Percentiles rank a stretch among this genome's conserved stretches.
Evolutionary conservation across 2,113 vertebrate species (phyloP).

Genomic region (Gallinago paraguaiae): DNA sequence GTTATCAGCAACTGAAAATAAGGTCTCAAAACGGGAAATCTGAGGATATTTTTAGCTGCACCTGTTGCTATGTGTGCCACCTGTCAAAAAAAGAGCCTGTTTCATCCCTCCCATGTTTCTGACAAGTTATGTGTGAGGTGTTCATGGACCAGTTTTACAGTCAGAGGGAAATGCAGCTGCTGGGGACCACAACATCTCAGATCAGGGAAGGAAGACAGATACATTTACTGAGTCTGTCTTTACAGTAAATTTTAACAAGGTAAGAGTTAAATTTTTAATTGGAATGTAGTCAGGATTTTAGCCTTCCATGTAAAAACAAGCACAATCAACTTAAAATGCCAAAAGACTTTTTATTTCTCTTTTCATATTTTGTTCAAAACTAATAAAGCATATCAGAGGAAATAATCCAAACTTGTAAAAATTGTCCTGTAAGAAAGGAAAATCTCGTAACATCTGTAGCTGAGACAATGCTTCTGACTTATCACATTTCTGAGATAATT

Average conservation of each 20-base stretch:
- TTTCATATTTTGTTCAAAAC: background rate
- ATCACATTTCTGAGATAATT: constrained; percentile 40
- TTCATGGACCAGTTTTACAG: background rate
- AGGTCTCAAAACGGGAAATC: background rate
- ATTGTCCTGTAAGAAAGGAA: background rate
- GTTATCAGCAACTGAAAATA: background rate
- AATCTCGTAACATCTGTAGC: background rate
- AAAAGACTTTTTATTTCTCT: background rate
- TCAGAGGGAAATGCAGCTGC: background rate
- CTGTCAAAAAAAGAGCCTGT: background rate
- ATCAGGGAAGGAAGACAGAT: background rate
- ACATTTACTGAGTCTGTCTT: background rate
- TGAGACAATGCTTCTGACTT: constrained; percentile 3
- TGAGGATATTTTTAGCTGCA: background rate
- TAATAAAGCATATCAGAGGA: background rate
- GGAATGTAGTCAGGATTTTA: background rate
- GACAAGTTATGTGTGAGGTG: background rate
- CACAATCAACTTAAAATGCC: background rate
- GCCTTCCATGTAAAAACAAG: background rate
- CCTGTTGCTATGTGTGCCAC: background rate
- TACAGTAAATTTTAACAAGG: background rate
- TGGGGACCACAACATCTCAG: background rate
- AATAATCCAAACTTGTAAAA: background rate
- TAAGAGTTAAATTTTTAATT: background rate
- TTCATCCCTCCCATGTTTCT: background rate